phyloP scores from a whole-genome alignment of 2,888 invertebrate species.

The Ferdinandea cuprea region DNA sequence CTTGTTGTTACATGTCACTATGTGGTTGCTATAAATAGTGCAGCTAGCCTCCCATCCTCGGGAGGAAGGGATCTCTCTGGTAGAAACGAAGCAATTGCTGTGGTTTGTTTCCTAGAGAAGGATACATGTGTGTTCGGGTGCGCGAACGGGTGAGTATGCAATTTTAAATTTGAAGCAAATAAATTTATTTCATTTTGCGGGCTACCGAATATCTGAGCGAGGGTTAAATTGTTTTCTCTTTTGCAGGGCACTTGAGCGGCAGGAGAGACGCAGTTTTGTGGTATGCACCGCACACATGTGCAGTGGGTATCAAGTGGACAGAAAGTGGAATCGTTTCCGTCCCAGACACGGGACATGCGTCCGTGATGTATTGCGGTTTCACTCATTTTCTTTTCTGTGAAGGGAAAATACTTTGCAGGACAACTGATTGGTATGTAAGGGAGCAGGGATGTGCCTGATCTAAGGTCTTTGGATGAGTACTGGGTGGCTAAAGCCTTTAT shows the following conservation, averaged over 20 bases:
- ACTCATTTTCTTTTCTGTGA: slow-evolving; percentile 22
- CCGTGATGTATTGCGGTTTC: slow-evolving; percentile 25
- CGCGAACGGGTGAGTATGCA: slow-evolving; percentile 11
- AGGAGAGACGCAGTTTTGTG: slow-evolving; percentile 12
- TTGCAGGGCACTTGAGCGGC: slow-evolving; percentile 1
- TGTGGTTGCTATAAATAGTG: slow-evolving; percentile 64
- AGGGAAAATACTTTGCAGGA: not conserved
- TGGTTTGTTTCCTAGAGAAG: slow-evolving; percentile 29
- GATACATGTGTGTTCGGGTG: slow-evolving; percentile 8
- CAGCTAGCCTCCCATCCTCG: not conserved
- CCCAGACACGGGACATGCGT: slow-evolving; percentile 36
- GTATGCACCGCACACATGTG: too few relatives aligned
- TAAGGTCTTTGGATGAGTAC: too few relatives aligned
- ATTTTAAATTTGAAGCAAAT: slow-evolving; percentile 65
- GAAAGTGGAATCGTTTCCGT: slow-evolving; percentile 44
- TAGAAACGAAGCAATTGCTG: slow-evolving; percentile 42
- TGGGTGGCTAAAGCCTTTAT: too few relatives aligned
- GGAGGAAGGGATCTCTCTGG: not conserved
- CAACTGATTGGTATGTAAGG: not conserved
- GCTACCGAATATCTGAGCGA: slow-evolving; percentile 63
- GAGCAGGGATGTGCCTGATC: too few relatives aligned
- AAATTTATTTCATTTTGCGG: slow-evolving; percentile 67
- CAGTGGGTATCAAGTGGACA: slow-evolving; percentile 41
- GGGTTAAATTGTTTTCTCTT: slow-evolving; percentile 49
- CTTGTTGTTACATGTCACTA: slow-evolving; percentile 68